Base-by-base conservation (phyloP, 2,797 vertebrate species). In the Meda fulgida region DNA sequence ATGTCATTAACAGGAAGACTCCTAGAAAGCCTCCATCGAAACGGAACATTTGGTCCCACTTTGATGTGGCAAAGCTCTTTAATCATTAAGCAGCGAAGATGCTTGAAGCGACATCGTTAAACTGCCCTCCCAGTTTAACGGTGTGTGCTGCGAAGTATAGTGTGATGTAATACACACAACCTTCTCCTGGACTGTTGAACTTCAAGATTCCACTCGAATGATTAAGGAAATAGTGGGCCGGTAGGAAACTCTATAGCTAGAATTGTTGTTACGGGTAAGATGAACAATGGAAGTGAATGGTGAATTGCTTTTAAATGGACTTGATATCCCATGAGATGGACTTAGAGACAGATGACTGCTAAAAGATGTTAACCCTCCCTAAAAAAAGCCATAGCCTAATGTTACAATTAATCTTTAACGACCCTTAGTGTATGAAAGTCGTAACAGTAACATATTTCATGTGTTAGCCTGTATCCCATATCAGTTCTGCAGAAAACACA, bases 21-120 rank as follows among this genome's bases (percentile, higher is more conserved):
- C 89, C 92, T 91, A 91, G 86, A 89, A 93, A 91, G 89, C 90
- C 92, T 92, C 87, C 89, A 89, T 86, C 90, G 89, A 91, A 94
- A 93, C 88, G 80, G 91, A 92, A 93, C 93, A 93, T 92, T 94
- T 93, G 91, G 90, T 92, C 93, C 90, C 90, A 89, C 92, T 93
- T 93, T 94, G 92, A 95, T 91, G 92, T 90, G 90, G 87, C 65
- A 80, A 78, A 89, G 89, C 90, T 89, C 91, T 92, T 94, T 93
- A 95, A 94, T 94, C 93, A 94, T 95, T 95, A 92, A 94, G 66
- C 63, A 58, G 73, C n/a, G 29, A 80, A 75, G 53, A 78, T 36
- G 63, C 91, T 92, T 76, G 80, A 87, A 92, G 92, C 87, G 81
- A 82, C n/a, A 18, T 80, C 88, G 91, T 93, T 94, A 92, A 93